Evolutionary conservation across 2,797 vertebrate genomes (phyloP), one percentile per base, ranked within the genome.

Genomic region (Toxotes lorentzi): DNA sequence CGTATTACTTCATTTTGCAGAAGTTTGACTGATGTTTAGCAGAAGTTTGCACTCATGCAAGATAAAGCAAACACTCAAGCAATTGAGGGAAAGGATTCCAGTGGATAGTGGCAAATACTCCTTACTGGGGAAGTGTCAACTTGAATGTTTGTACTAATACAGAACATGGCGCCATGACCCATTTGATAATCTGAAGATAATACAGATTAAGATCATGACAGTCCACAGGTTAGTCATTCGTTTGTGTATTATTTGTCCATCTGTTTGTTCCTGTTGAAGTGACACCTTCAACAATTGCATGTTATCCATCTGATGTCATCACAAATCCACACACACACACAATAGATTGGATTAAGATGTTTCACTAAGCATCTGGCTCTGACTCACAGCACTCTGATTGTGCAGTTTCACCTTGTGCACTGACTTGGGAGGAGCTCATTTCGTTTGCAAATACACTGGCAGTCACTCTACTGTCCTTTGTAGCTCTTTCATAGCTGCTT

Each of bases 231-330:
- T 9, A 53, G 38, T 58, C 13, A 57, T 17, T 58, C 56, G 23
- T 85, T 63, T 57, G 24, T 69, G 48, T 30, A 21, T 66, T 54
- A 61, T 74, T 70, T 60, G 43, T 35, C 72, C 47, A 77, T 78
- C 72, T 63, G 65, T 75, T 60, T 60, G n/a, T n/a, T n/a, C n/a
- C n/a, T n/a, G n/a, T n/a, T n/a, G 83, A 90, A 86, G 64, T 85
- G 58, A 86, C 47, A 60, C n/a, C 43, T 63, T 60, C 67, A 71
- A 45, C 58, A 83, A 40, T 67, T 19, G 59, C 30, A 70, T 71
- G 79, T 67, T 73, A 57, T 45, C 53, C 50, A 58, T 64, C 77
- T 72, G 76, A 86, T 56, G 76, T 86, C 87, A 84, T 80, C 60
- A 53, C 59, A 80, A 77, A 78, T 70, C 32, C 64, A 58, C 35